Evolutionary conservation across 2,113 vertebrate species (phyloP).

Genomic region (Dicaeum eximium): DNA sequence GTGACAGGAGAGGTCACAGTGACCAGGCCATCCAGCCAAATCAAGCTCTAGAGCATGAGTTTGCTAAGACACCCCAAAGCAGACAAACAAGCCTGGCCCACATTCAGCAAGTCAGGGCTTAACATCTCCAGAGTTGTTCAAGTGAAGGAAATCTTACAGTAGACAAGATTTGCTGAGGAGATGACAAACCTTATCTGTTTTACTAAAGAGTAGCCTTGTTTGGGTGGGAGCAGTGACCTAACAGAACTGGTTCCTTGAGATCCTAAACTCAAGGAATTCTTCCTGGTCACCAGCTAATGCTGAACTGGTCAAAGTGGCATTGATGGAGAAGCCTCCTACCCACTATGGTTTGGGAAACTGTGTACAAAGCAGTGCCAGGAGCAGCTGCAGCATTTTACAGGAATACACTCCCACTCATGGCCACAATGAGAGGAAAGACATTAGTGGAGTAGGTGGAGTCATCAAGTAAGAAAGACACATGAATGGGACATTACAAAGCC

Average conservation of each 20-base stretch:
- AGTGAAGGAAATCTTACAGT: not conserved
- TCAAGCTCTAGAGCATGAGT: not conserved
- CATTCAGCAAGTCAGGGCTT: not conserved
- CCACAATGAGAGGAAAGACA: conserved; percentile 27
- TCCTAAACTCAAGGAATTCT: not conserved
- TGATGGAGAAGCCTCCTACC: not conserved
- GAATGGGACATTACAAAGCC: not conserved
- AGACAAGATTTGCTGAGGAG: not conserved
- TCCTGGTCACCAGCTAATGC: not conserved
- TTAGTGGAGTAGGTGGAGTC: not conserved
- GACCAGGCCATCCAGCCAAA: not conserved
- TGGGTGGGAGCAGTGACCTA: not conserved
- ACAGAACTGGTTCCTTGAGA: not conserved
- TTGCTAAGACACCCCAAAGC: not conserved
- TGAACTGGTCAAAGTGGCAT: not conserved
- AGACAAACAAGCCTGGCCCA: not conserved
- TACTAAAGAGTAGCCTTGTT: not conserved
- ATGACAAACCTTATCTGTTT: not conserved
- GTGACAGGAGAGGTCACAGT: not conserved
- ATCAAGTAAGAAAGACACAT: not conserved
- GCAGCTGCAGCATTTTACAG: not conserved
- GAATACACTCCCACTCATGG: not conserved
- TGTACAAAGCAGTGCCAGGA: not conserved
- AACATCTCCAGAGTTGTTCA: not conserved
- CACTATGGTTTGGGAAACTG: not conserved